phyloP scores from a whole-genome alignment of 53 echinoderm and acorn worm species.

The Patiria pectinifera region DNA sequence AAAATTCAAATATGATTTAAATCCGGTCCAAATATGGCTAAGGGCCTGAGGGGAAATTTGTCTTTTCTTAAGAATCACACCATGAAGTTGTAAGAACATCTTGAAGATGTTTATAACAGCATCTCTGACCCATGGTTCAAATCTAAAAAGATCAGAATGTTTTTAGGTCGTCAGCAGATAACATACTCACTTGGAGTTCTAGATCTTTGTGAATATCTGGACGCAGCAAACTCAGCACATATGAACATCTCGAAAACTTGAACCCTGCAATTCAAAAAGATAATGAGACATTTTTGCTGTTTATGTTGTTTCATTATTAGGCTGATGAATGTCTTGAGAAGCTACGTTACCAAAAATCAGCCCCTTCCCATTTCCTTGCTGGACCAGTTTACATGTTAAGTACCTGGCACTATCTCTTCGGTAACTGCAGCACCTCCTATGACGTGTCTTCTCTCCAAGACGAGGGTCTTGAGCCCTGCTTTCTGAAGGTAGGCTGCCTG shows the following conservation, averaged over 20 bases:
- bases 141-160: too few relatives aligned
- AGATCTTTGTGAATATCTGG: conserved; percentile 90
- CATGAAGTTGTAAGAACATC: too few relatives aligned
- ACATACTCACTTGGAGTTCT: conserved; percentile 79
- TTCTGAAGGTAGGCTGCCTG: conserved; percentile 98
- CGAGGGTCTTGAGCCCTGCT: conserved; percentile 86
- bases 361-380: too few relatives aligned
- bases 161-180: too few relatives aligned
- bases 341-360: too few relatives aligned
- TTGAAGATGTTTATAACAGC: too few relatives aligned
- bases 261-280: conserved; percentile 65
- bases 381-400: not conserved
- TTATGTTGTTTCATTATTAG: not conserved
- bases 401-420: conserved; percentile 96
- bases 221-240: conserved; percentile 89
- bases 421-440: conserved; percentile 95
- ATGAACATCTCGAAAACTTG: conserved; percentile 96
- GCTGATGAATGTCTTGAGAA: not conserved
- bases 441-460: conserved; percentile 88
- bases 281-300: not conserved
- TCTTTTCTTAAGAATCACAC: too few relatives aligned
- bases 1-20: not conserved
- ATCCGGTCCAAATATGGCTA: too few relatives aligned
- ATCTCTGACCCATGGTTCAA: too few relatives aligned
- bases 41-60: too few relatives aligned